phyloP scores from a whole-genome alignment of 2,888 invertebrate species.

The Papilio protenor region DNA sequence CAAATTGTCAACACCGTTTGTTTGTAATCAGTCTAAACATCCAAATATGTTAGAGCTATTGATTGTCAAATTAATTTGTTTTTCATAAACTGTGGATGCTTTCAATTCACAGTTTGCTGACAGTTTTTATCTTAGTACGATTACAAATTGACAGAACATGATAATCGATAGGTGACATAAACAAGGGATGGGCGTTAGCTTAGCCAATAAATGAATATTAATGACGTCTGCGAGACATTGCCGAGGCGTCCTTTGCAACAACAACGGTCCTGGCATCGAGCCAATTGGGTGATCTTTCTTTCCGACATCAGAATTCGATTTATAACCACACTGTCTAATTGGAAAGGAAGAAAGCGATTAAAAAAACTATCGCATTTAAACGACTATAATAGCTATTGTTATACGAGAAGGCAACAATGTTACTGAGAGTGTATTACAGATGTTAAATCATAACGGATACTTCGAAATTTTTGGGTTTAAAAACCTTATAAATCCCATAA shows the following conservation, averaged over 20 bases:
- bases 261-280: constrained; percentile 62
- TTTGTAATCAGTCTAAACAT: not conserved
- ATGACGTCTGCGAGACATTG: constrained; percentile 61
- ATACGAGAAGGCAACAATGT: not conserved
- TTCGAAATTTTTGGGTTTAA: not conserved
- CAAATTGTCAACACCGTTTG: not conserved
- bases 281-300: constrained; percentile 65
- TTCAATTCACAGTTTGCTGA: not conserved
- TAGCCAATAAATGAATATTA: constrained; percentile 63
- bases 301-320: constrained; percentile 45
- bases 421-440: not conserved
- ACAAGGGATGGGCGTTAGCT: constrained; percentile 44
- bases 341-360: constrained; percentile 19
- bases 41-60: not conserved
- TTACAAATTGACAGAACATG: not conserved
- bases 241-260: constrained; percentile 55
- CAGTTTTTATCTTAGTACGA: not conserved
- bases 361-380: constrained; percentile 12
- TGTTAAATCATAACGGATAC: not conserved
- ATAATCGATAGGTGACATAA: not conserved
- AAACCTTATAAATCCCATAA: not conserved
- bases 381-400: not conserved
- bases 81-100: not conserved
- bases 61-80: not conserved
- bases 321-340: constrained; percentile 39